A percentile compares a stretch with the other conserved stretches of the same genome.
phyloP scores from a whole-genome alignment of 2,797 vertebrate genomes.

The Delichon dasypus region DNA sequence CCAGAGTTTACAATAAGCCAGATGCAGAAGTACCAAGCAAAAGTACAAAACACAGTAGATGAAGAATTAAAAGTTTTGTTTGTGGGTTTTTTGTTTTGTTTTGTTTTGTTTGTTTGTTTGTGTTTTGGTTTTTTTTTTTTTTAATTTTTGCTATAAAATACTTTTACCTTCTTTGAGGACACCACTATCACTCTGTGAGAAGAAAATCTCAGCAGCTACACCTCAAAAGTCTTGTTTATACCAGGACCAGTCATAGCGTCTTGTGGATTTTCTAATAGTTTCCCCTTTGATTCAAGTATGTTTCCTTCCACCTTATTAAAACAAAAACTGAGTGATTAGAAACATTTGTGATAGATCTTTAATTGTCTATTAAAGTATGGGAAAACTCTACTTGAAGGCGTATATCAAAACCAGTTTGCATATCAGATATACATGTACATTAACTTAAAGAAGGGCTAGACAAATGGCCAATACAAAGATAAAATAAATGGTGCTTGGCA shows the following conservation, averaged over 20 bases:
- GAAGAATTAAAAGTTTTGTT: not conserved
- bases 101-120: too few relatives aligned
- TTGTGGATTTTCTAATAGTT: not conserved
- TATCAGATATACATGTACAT: not conserved
- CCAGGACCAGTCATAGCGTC: accelerated
- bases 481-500: not conserved
- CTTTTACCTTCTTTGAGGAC: not conserved
- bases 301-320: not conserved
- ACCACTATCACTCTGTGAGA: not conserved
- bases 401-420: not conserved
- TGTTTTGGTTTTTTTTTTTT: too few relatives aligned
- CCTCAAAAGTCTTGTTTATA: not conserved
- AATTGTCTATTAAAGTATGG: not conserved
- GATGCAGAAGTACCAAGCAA: not conserved
- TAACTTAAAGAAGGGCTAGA: not conserved
- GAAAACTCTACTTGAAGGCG: not conserved
- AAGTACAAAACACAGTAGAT: not conserved
- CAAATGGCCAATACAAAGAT: not conserved
- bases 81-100: too few relatives aligned
- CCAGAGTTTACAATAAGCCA: not conserved
- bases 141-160: not conserved
- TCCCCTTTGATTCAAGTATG: not conserved
- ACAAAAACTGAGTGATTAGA: not conserved
- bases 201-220: not conserved
- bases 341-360: not conserved